Evolutionary conservation across 64 coral and sea anemone genomes (phyloP), one percentile per base, ranked within the genome.

Genomic region (Actinia tenebrosa): DNA sequence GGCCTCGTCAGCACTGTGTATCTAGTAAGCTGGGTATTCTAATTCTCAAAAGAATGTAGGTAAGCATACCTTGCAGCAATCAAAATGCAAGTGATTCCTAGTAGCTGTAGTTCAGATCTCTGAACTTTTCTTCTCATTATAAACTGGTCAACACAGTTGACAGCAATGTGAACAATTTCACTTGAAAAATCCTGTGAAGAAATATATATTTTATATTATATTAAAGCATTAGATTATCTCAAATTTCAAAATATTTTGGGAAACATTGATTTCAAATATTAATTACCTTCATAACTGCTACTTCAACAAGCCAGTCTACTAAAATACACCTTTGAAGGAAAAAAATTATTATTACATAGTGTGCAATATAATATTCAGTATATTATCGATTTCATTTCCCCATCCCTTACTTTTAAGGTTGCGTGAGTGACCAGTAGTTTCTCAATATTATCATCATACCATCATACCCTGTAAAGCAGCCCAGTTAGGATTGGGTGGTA

Each of bases 271-370:
- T 50, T 50, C 7, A 50, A 47, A 50, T 54, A 77, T 26, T 62
- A 45, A 42, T 44, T 85, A 96, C 94, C 91, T 96, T 96, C 94
- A 96, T 96, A 3, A 96, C 87, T 18, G 94, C 94, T 89, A 96
- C 94, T 85, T 96, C 94, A 85, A 96, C 94, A 14, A 96, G 77
- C 94, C 94, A 96, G 88, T 96, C 94, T 52, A 96, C 94, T 71
- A 96, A 88, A 50, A 96, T 96, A 84, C 89, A 96, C 19, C 94
- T 96, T 42, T 68, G 10, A 52, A 47, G 5, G 17, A 1, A 83
- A 53, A 53, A 42, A 80, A 18, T 45, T 0, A 3, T 71, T 26
- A 71, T 50, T 3, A 50, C 47, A 5, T 50, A 50, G 47, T 37
- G 30, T 37, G 30, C 30, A 37, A 37, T 37, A 37, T 37, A 37